Conservation (phyloP, 2,113 vertebrate species). For the Peromyscus polionotus region DNA sequence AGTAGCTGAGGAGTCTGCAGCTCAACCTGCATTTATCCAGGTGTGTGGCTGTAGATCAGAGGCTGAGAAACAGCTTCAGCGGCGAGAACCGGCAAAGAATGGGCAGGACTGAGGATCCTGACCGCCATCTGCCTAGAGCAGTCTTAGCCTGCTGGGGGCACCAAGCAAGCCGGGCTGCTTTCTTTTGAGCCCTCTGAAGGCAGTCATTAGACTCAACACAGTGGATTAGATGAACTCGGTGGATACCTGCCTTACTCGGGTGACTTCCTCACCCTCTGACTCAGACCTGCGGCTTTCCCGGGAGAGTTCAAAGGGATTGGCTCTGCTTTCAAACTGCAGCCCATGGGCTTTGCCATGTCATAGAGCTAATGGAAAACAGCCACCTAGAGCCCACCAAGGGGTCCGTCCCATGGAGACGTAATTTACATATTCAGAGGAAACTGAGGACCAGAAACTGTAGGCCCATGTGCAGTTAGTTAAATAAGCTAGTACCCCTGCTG, state of each 20-base stretch:
- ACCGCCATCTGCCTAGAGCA: not conserved
- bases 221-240: not conserved
- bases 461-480: not conserved
- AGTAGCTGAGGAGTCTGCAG: not conserved
- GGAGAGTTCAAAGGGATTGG: not conserved
- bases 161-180: not conserved
- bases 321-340: not conserved
- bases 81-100: not conserved
- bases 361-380: not conserved
- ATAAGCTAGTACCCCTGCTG: not conserved
- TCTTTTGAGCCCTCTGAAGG: not conserved
- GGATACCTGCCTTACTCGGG: not conserved
- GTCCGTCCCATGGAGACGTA: not conserved
- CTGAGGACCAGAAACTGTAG: not conserved
- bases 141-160: not conserved
- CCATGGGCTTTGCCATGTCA: not conserved
- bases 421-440: not conserved
- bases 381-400: not conserved
- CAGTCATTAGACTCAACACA: slow-evolving; percentile 17
- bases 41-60: slow-evolving; percentile 70
- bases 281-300: slow-evolving; percentile 51
- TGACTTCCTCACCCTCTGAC: slow-evolving; percentile 50
- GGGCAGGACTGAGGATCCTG: slow-evolving; percentile 65
- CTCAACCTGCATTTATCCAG: slow-evolving; percentile 32
- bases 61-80: not conserved